phyloP scores from a whole-genome alignment of 2,888 invertebrate species.

The Andrena marginata region DNA sequence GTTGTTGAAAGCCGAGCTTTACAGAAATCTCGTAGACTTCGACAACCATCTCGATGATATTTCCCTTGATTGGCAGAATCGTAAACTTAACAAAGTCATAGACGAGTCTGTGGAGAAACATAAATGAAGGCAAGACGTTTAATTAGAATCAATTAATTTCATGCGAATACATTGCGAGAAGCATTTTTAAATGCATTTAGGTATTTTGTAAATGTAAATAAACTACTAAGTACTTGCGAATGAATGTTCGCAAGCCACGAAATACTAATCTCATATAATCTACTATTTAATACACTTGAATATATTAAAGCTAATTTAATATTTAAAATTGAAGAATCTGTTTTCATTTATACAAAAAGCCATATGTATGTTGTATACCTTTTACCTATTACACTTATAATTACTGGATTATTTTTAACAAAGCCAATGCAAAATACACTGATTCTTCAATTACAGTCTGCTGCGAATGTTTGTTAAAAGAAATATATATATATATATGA shows the following conservation, averaged over 20 bases:
- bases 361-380: neutral
- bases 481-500: neutral
- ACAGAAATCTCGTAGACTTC: slow-evolving; percentile 95
- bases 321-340: slow-evolving; percentile 6
- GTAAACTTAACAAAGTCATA: slow-evolving; percentile 88
- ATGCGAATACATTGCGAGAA: slow-evolving; percentile 4
- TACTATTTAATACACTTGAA: neutral
- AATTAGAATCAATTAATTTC: slow-evolving; percentile 5
- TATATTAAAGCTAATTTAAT: slow-evolving; percentile 8
- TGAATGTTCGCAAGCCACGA: neutral
- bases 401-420: slow-evolving; percentile 13
- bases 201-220: slow-evolving; percentile 31
- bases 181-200: slow-evolving; percentile 27
- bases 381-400: neutral
- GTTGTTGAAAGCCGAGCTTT: slow-evolving; percentile 90
- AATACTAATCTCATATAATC: slow-evolving; percentile 1
- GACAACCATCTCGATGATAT: slow-evolving; percentile 98
- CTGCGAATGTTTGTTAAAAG: neutral
- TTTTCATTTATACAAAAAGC: neutral
- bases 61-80: slow-evolving; percentile 95
- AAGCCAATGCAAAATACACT: neutral
- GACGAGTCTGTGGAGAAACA: slow-evolving; percentile 80
- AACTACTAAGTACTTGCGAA: slow-evolving; percentile 14
- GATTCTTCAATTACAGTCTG: neutral
- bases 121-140: slow-evolving; percentile 48